Evolutionary conservation across 1,140 invertebrate species (phyloP), one percentile per base, ranked within the genome.

Genomic region (Drosophila sucinea): DNA sequence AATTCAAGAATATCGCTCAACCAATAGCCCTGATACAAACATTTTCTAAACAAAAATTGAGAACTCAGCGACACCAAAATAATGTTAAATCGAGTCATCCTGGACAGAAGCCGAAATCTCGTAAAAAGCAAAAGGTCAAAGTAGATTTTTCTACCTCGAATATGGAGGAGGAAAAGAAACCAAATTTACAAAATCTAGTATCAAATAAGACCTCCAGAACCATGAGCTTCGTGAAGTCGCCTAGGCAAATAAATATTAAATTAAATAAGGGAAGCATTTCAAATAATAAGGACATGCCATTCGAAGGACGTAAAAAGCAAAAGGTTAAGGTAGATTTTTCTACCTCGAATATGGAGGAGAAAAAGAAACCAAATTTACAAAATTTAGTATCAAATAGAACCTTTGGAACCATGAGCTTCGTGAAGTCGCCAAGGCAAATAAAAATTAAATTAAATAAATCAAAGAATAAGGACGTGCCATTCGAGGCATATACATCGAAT

Each of bases 401-500:
- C 8, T 10, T 10, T 10, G 11, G 2, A 38, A 47, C 7, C 0
- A 47, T 23, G 23, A 2, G 17, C 44, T 2, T 47, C 2, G 44
- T 25, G 0, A 23, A 0, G 1, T 6, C 44, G 2, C 6, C 44
- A 7, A 47, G 23, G 2, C 23, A 51, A 10, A 38, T 38, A 2
- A 27, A 51, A 27, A 27, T 27, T 3, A 51, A 51, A 27, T 27
- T 25, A 2, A 25, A 51, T 10, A 27, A 4, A 8, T 0, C 25
- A 5, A 27, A 27, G 10, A 51, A 25, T 3, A 8, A 27, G 23
- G 6, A 10, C 27, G 0, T 10, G 1, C 44, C 23, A 25, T 25
- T 47, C 5, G 8, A 25, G 23, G 25, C 44, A 51, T 51, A 51
- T 51, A 51, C 44, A 51, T 51, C 44, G 2, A 51, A 51, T 51